A percentile compares a stretch with the other conserved stretches of the same genome.
These are phyloP conservation scores for Botia almorhae DNA, from an alignment of 2,797 vertebrate species.

Conservation along the genomic window DNA sequence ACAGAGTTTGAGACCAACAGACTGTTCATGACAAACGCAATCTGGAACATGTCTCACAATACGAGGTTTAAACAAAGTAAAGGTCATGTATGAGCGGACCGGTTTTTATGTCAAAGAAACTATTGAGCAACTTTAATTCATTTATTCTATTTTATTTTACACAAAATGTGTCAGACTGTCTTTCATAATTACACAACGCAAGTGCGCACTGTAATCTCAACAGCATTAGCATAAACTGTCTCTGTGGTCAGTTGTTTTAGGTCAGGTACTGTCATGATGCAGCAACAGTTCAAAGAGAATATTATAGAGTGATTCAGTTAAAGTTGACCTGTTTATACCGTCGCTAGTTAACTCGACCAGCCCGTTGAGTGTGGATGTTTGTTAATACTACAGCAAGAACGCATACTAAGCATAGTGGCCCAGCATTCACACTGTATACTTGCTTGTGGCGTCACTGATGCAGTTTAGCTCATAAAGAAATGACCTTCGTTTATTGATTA, in stretches of 20 bases:
- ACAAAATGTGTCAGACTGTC: not conserved
- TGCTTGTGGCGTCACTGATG: not conserved
- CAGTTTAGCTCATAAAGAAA: not conserved
- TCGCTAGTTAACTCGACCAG: not conserved
- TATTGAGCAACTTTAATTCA: not conserved
- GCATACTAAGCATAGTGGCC: not conserved
- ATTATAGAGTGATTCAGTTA: not conserved
- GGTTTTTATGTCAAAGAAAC: not conserved
- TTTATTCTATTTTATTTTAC: not conserved
- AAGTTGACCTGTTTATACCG: not conserved
- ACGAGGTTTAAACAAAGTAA: not conserved
- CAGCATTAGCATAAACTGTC: not conserved
- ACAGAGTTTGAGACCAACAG: not conserved
- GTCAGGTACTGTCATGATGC: not conserved
- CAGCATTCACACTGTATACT: not conserved
- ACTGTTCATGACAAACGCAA: slow-evolving; percentile 27
- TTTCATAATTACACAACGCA: not conserved
- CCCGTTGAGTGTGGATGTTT: not conserved
- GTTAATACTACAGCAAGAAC: not conserved
- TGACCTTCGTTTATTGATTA: too few relatives aligned
- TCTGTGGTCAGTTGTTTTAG: not conserved
- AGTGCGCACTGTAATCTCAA: too few relatives aligned
- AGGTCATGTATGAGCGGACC: not conserved
- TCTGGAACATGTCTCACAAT: slow-evolving; percentile 28
- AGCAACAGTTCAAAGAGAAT: not conserved